Base-by-base conservation (phyloP, 2,888 invertebrate species). In the Pseudococcus longispinus region DNA sequence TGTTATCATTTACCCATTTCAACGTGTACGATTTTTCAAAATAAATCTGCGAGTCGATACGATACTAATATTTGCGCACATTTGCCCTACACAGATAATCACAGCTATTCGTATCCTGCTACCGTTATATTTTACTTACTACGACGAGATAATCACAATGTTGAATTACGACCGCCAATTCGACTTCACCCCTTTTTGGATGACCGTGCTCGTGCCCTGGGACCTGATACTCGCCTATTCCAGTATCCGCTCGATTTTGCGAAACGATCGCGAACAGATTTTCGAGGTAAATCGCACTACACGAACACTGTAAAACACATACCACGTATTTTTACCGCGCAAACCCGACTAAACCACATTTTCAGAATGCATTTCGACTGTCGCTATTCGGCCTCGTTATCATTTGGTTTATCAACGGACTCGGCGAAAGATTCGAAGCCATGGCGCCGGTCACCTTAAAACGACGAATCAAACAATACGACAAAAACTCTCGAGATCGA, bases 221-320 rank as follows among this genome's bases (percentile, higher is more conserved):
- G 86, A 86, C 51, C 6, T 86, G 13, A 77, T 86, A 23, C 32
- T 86, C 32, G 86, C 86, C 26, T 32, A 77, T 26, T 86, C 86
- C 32, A 55, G 51, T 11, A 80, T 86, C 18, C 86, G 80, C 11
- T 86, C 86, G 86, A 86, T 86, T 46, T n/a, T 86, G 32, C 42
- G 32, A 77, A 86, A 86, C 55, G 86, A 86, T 77, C 44, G 86
- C n/a, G 86, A 86, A n/a, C 86, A 86, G 55, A 86, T 86, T 51
- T 86, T 86, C 80, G 86, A 86, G 74, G 86, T 86, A 85, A 70
- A 37, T 37, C 32, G 32, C 3, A 5, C 9, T 37, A 11, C 42
- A 60, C 20, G 20, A 3, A 82, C 8, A 15, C 42, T 11, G 46
- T 13, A 11, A 51, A 18, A n/a, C 51, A 51, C 51, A n/a, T n/a